These are phyloP conservation scores for Agrochola circellaris DNA, from an alignment of 2,888 invertebrate genomes.

Conservation along the genomic window DNA sequence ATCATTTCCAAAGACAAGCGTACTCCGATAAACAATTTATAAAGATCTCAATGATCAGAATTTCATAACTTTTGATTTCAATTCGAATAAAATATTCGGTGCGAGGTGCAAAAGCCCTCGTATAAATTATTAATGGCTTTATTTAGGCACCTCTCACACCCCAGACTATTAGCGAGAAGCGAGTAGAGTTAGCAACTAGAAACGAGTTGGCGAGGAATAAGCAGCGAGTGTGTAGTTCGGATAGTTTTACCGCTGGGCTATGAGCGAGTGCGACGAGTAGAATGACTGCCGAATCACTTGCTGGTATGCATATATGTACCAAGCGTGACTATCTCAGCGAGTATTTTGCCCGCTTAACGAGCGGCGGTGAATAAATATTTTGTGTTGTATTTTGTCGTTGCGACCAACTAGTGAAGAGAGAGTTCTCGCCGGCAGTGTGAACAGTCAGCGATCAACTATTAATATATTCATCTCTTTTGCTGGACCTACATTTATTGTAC, in stretches of 20 bases:
- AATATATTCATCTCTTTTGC: not conserved
- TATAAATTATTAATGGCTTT: conserved; percentile 55
- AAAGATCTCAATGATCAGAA: conserved; percentile 41
- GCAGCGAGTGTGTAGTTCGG: not conserved
- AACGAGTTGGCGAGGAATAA: not conserved
- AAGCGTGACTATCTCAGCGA: not conserved
- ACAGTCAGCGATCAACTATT: not conserved
- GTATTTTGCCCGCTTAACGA: not conserved
- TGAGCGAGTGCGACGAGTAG: not conserved
- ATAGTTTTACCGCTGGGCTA: not conserved
- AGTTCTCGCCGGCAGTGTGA: not conserved
- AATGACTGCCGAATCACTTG: not conserved
- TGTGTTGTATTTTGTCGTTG: not conserved
- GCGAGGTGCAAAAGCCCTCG: conserved; percentile 19
- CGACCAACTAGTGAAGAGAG: not conserved
- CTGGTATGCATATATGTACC: not conserved
- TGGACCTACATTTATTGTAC: not conserved
- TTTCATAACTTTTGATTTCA: conserved; percentile 47
- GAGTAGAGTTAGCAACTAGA: not conserved
- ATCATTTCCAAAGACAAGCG: not conserved
- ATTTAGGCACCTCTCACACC: conserved; percentile 3
- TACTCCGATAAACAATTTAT: conserved; percentile 44
- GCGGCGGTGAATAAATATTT: not conserved
- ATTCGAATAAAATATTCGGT: conserved; percentile 43
- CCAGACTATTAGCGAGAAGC: not conserved